phyloP scores from a whole-genome alignment of 1,140 invertebrate species.

The Neodiprion lecontei region DNA sequence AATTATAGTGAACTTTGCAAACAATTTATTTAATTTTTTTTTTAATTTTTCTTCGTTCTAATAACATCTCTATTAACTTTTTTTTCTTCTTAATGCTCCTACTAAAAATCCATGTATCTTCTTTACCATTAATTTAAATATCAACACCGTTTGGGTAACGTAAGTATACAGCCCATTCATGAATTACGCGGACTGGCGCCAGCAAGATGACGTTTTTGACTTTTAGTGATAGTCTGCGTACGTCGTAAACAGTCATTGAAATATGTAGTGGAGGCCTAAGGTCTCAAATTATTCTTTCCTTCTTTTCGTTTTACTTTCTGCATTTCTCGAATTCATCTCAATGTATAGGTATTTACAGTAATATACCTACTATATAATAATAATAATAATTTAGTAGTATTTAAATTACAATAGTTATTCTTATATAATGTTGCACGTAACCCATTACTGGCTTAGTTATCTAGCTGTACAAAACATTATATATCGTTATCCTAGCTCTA shows the following conservation, averaged over 20 bases:
- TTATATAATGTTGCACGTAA: constrained; percentile 61
- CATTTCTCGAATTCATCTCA: constrained; percentile 17
- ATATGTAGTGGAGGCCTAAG: constrained; percentile 35
- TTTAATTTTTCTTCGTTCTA: constrained; percentile 16
- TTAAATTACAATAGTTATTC: constrained; percentile 58
- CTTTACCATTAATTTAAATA: constrained; percentile 33
- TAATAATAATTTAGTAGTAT: constrained; percentile 55
- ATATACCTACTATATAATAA: constrained; percentile 48
- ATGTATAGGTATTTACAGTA: constrained; percentile 55
- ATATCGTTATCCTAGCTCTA: constrained; percentile 57
- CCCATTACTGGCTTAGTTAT: constrained; percentile 60
- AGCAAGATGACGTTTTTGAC: neutral
- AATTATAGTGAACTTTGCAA: constrained; percentile 49
- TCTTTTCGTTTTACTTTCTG: constrained; percentile 21
- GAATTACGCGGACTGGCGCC: neutral
- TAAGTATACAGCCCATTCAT: constrained; percentile 37
- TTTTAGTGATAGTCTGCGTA: neutral
- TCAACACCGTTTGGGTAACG: constrained; percentile 33
- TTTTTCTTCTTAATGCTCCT: constrained; percentile 18
- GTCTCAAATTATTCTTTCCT: constrained; percentile 21
- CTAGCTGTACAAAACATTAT: constrained; percentile 62
- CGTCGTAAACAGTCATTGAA: constrained; percentile 22
- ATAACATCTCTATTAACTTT: constrained; percentile 36
- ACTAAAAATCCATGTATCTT: constrained; percentile 43
- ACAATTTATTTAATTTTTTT: constrained; percentile 24